Conservation (phyloP, 2,113 vertebrate genomes). For the Gambusia affinis region DNA sequence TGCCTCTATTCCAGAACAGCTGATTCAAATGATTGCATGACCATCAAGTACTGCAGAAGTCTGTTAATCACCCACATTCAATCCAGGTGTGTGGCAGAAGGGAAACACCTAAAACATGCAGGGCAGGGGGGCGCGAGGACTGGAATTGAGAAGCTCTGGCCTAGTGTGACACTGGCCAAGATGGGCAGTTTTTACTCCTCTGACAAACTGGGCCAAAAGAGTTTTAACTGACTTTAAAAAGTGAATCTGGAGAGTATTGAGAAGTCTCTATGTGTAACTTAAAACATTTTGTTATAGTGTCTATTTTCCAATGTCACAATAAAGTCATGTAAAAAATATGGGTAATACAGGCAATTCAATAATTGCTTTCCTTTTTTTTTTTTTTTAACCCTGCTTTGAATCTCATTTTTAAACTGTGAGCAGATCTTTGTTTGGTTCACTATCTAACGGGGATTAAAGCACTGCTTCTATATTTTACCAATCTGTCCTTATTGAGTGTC, state of each 20-base stretch:
- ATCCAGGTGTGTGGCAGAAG: too few relatives aligned
- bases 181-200: too few relatives aligned
- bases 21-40: too few relatives aligned
- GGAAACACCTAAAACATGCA: too few relatives aligned
- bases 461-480: constrained; percentile 36
- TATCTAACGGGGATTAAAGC: constrained; percentile 52
- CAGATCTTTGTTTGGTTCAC: constrained; percentile 35
- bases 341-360: neutral
- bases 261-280: too few relatives aligned
- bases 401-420: constrained; percentile 34
- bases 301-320: neutral
- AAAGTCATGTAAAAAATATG: neutral
- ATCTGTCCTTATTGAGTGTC: constrained; percentile 57
- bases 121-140: too few relatives aligned
- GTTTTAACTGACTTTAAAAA: neutral
- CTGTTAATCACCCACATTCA: too few relatives aligned
- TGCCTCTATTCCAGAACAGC: too few relatives aligned
- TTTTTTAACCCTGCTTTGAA: constrained; percentile 11
- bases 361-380: neutral
- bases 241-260: neutral
- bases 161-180: too few relatives aligned
- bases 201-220: too few relatives aligned
- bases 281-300: neutral
- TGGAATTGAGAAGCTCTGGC: too few relatives aligned
- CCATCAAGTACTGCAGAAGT: too few relatives aligned